phyloP scores from a whole-genome alignment of 2,113 vertebrate genomes.

The Tragelaphus buxtoni region DNA sequence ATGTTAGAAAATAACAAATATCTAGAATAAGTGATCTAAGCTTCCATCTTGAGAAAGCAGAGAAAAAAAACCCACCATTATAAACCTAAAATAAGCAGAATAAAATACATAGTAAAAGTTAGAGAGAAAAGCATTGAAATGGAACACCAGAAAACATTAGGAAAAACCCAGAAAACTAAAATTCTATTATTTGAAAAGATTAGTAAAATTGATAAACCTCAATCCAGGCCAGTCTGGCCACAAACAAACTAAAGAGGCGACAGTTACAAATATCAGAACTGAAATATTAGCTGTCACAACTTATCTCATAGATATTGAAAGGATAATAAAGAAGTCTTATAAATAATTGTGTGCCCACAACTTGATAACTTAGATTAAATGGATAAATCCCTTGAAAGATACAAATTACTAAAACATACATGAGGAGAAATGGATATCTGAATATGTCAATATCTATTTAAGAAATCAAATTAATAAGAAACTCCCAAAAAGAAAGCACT shows the following conservation, averaged over 20 bases:
- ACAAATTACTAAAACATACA: neutral
- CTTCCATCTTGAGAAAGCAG: neutral
- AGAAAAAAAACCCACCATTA: accelerated
- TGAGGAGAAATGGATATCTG: neutral
- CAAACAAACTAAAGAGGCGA: neutral
- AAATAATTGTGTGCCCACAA: neutral
- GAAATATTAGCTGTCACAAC: neutral
- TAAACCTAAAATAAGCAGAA: neutral
- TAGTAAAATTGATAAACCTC: neutral
- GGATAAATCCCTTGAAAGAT: neutral
- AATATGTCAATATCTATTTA: neutral
- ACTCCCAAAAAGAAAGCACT: neutral
- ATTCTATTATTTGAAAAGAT: neutral
- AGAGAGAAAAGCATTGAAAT: neutral
- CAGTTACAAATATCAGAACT: neutral
- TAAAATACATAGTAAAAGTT: neutral
- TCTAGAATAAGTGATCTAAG: neutral
- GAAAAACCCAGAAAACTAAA: neutral
- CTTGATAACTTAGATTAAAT: neutral
- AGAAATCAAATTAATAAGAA: neutral
- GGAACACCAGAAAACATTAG: neutral
- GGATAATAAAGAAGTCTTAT: neutral
- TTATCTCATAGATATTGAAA: neutral
- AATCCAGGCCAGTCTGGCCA: neutral
- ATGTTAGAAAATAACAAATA: neutral